A percentile compares a stretch with the other conserved stretches of the same genome.
These are phyloP conservation scores for Rhynchomys soricoides DNA, from an alignment of 2,113 vertebrate genomes.

Conservation along the genomic window DNA sequence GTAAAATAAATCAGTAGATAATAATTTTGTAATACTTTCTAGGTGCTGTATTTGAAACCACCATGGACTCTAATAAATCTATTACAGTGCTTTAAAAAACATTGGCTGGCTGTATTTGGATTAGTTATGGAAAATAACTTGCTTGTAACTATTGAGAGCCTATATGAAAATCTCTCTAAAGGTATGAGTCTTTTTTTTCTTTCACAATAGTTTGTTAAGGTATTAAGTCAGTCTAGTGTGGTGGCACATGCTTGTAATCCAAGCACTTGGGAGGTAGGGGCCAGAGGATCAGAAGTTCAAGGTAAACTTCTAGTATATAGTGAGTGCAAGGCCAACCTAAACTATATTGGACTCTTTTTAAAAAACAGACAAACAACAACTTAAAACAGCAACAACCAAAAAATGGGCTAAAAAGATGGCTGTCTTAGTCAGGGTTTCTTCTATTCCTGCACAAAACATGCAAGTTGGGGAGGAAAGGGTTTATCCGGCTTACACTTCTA, in stretches of 20 bases:
- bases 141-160: slow-evolving; percentile 85
- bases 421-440: too few relatives aligned
- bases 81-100: slow-evolving; percentile 93
- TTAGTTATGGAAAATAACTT: slow-evolving; percentile 87
- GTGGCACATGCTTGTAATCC: not conserved
- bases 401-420: not conserved
- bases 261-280: not conserved
- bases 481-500: too few relatives aligned
- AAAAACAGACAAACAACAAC: not conserved
- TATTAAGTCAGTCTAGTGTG: not conserved
- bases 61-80: slow-evolving; percentile 92
- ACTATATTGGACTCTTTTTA: not conserved
- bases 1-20: slow-evolving; percentile 52
- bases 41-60: slow-evolving; percentile 94
- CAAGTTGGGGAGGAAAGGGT: too few relatives aligned
- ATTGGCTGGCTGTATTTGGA: slow-evolving; percentile 96
- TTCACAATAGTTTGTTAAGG: slow-evolving; percentile 33
- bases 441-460: too few relatives aligned
- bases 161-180: slow-evolving; percentile 87
- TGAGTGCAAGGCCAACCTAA: not conserved
- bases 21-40: slow-evolving; percentile 64
- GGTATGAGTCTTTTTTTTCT: slow-evolving; percentile 84
- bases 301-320: not conserved
- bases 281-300: not conserved
- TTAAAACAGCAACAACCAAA: too few relatives aligned